Conservation (phyloP, 2,888 invertebrate species). For the Tinea semifulvella region DNA sequence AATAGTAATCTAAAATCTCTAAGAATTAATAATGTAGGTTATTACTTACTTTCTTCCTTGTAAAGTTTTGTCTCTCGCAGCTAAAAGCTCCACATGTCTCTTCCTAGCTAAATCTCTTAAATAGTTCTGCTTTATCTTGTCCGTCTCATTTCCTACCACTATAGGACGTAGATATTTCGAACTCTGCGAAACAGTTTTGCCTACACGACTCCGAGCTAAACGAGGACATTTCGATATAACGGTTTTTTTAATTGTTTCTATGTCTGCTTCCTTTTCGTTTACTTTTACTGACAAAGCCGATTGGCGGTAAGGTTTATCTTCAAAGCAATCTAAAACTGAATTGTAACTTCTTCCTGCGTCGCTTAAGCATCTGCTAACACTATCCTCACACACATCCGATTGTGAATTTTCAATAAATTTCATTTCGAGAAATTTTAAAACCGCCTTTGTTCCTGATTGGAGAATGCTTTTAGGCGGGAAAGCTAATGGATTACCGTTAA, state of each 20-base stretch:
- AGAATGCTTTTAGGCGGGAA: slow-evolving; percentile 67
- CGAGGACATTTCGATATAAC: slow-evolving; percentile 39
- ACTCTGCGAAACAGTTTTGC: slow-evolving; percentile 51
- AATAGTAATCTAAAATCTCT: too few species aligned
- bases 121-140: slow-evolving; percentile 43
- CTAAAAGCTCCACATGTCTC: slow-evolving; percentile 64
- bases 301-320: slow-evolving; percentile 22
- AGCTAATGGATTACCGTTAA: slow-evolving; percentile 68
- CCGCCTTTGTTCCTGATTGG: slow-evolving; percentile 49
- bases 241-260: slow-evolving; percentile 23
- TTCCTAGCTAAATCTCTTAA: slow-evolving; percentile 60
- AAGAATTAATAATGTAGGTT: too few species aligned
- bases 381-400: slow-evolving; percentile 34
- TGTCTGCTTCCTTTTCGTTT: slow-evolving; percentile 37
- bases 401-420: slow-evolving; percentile 37
- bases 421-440: slow-evolving; percentile 41
- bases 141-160: slow-evolving; percentile 17
- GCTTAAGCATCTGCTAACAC: slow-evolving; percentile 23
- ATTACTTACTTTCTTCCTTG: slow-evolving; percentile 68
- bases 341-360: slow-evolving; percentile 40
- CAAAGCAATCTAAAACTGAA: slow-evolving; percentile 35
- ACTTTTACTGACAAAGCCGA: slow-evolving; percentile 34
- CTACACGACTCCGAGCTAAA: slow-evolving; percentile 42
- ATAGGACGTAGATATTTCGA: slow-evolving; percentile 42
- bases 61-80: slow-evolving; percentile 61